These are phyloP conservation scores for Cirrhinus molitorella DNA, from an alignment of 2,797 vertebrate genomes.

Conservation along the genomic window DNA sequence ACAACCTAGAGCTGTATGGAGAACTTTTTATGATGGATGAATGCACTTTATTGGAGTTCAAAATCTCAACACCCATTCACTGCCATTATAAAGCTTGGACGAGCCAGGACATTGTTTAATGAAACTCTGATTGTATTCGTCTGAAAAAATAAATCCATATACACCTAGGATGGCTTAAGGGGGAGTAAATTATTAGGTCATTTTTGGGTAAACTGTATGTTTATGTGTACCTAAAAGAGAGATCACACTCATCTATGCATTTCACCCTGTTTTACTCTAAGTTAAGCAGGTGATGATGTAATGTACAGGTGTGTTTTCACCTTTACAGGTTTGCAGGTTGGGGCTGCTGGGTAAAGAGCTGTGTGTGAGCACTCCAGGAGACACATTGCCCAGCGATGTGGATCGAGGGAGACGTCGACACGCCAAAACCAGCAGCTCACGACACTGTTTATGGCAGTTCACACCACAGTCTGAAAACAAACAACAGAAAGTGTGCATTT, in stretches of 20 bases:
- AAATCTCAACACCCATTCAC: too few species aligned
- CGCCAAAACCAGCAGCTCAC: conserved; percentile 92
- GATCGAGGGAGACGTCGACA: conserved; percentile 90
- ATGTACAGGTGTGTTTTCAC: conserved; percentile 48
- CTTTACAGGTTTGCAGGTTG: conserved; percentile 83
- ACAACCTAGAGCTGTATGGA: too few species aligned
- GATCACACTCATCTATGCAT: neutral
- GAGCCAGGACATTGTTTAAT: too few species aligned
- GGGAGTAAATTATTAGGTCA: too few species aligned
- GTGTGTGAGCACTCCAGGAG: conserved; percentile 73
- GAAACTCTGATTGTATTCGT: too few species aligned
- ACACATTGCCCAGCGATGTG: conserved; percentile 83
- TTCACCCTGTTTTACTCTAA: neutral
- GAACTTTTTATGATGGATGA: too few species aligned
- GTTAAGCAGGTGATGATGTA: neutral
- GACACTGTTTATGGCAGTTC: conserved; percentile 97
- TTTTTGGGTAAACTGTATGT: neutral
- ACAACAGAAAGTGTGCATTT: neutral
- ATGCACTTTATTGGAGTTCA: too few species aligned
- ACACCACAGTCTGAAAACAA: conserved; percentile 89
- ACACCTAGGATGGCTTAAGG: too few species aligned
- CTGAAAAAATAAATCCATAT: too few species aligned
- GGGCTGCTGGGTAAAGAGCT: conserved; percentile 93
- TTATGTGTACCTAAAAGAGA: neutral
- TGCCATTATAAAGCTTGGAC: too few species aligned